Evolutionary conservation across 2,888 invertebrate species (phyloP).

Genomic region (Drosophila austrosaltans): DNA sequence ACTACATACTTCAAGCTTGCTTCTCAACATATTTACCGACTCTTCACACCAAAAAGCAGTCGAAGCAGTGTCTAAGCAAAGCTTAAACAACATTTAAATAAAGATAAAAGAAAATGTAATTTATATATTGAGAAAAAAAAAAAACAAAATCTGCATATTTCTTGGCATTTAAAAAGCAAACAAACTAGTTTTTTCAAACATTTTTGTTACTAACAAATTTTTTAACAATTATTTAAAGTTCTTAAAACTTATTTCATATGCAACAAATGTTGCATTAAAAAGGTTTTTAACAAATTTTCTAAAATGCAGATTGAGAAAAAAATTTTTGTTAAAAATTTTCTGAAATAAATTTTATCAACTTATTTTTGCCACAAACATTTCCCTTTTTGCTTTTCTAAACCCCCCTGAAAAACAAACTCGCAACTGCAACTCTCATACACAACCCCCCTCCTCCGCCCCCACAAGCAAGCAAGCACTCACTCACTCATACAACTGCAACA

Average conservation of each 20-base stretch:
- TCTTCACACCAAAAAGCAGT: neutral
- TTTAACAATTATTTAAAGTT: too few relatives aligned
- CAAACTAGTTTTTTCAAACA: neutral
- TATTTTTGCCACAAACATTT: neutral
- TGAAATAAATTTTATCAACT: neutral
- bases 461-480: constrained; percentile 19
- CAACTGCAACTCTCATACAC: neutral
- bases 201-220: too few relatives aligned
- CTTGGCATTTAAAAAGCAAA: neutral
- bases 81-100: neutral
- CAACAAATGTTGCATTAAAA: too few relatives aligned
- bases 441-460: neutral
- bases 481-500: constrained; percentile 16
- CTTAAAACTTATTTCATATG: too few relatives aligned
- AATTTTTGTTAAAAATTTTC: too few relatives aligned
- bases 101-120: neutral
- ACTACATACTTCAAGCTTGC: neutral
- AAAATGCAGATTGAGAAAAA: too few relatives aligned
- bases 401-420: neutral
- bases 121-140: neutral
- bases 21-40: constrained; percentile 19
- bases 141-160: neutral
- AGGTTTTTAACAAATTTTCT: too few relatives aligned
- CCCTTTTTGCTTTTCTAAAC: neutral
- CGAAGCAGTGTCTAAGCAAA: constrained; percentile 1